Percentiles rank a stretch among this genome's conserved stretches.
Evolutionary conservation across 2,113 vertebrate species (phyloP).

Genomic region (Lepisosteus oculatus): DNA sequence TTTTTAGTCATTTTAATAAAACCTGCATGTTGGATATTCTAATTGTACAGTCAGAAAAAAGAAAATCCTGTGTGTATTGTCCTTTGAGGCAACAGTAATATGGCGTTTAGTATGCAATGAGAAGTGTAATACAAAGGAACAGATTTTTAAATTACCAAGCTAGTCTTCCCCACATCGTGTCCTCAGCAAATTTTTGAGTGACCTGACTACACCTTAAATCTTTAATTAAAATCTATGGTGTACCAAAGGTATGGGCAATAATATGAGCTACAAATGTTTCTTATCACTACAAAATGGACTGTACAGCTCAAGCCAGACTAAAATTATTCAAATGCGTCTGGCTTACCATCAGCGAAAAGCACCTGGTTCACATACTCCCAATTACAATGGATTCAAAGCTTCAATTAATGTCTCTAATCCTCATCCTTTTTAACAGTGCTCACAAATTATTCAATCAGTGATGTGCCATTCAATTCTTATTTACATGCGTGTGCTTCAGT

Average conservation of each 20-base stretch:
- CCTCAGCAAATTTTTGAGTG: background rate
- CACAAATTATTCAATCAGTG: conserved; percentile 1
- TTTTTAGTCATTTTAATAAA: background rate
- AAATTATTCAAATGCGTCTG: conserved; percentile 13
- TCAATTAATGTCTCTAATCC: conserved; percentile 2
- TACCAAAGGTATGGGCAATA: background rate
- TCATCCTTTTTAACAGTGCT: background rate
- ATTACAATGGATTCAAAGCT: conserved; percentile 9
- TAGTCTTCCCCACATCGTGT: background rate
- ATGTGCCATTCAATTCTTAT: conserved; percentile 7
- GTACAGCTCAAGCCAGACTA: background rate
- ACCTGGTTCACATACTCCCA: background rate
- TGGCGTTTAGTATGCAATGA: conserved; percentile 18
- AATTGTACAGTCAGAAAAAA: background rate
- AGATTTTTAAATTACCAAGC: background rate
- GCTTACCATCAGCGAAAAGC: conserved; percentile 2
- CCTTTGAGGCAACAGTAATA: conserved; percentile 4
- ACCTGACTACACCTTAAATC: background rate
- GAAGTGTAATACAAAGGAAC: conserved; percentile 19
- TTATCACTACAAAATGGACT: background rate
- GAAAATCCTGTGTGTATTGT: background rate
- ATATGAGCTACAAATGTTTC: background rate
- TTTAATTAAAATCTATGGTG: background rate
- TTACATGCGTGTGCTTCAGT: background rate
- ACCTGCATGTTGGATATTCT: conserved; percentile 1